Evolutionary conservation across 1,140 invertebrate species (phyloP).

Genomic region (Drosophila ananassae): DNA sequence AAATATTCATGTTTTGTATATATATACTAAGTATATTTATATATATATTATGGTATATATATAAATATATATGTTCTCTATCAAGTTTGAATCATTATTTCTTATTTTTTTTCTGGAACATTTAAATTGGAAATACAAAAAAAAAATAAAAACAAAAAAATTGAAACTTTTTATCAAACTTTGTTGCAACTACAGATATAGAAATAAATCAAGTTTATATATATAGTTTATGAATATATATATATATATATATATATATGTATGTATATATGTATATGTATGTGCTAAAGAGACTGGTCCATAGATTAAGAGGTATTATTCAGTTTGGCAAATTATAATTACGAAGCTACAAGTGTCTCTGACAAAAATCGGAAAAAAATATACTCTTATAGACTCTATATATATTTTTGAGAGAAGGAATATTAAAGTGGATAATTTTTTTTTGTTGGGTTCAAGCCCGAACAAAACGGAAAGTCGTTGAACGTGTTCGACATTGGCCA

Average conservation of each 20-base stretch:
- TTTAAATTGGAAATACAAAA: slow-evolving; percentile 17
- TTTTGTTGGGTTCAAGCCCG: slow-evolving; percentile 44
- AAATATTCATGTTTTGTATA: slow-evolving; percentile 35
- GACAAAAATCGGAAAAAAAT: not conserved
- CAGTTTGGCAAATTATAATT: slow-evolving; percentile 52
- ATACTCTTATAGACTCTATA: not conserved
- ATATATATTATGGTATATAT: slow-evolving; percentile 24
- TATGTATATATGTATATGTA: slow-evolving; percentile 22
- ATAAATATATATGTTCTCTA: slow-evolving; percentile 31
- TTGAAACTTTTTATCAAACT: slow-evolving; percentile 2
- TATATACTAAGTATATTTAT: slow-evolving; percentile 28
- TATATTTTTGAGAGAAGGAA: not conserved
- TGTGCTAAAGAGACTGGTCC: slow-evolving; percentile 68
- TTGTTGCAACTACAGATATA: slow-evolving; percentile 19
- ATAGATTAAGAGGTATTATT: slow-evolving; percentile 79
- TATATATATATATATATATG: slow-evolving; percentile 22
- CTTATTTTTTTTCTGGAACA: slow-evolving; percentile 6
- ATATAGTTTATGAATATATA: too few relatives aligned
- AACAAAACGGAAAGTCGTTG: slow-evolving; percentile 45
- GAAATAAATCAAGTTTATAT: slow-evolving; percentile 17
- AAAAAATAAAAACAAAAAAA: slow-evolving; percentile 8
- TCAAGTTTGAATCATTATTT: slow-evolving; percentile 32
- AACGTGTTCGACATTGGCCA: slow-evolving; percentile 63
- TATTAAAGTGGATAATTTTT: not conserved
- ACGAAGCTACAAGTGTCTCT: not conserved